Conservation (phyloP, 2,113 vertebrate species). For the Lepidothrix coronata region DNA sequence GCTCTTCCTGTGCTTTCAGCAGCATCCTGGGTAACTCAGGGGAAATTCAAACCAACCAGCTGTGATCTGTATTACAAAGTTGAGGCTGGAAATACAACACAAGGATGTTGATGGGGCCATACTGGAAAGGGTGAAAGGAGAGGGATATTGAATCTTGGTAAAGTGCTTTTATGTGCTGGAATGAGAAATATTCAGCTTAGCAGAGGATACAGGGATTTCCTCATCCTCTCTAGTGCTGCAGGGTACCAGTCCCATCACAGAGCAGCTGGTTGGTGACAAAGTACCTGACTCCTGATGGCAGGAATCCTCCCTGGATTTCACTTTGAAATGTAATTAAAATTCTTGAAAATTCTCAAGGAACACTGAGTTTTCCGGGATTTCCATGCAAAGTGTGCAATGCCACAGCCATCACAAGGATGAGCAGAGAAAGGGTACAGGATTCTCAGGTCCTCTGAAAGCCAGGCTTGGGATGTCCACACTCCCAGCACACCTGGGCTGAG, state of each 20-base stretch:
- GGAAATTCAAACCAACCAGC: conserved; percentile 58
- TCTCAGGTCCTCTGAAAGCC: background rate
- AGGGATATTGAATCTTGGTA: background rate
- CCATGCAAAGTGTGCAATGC: background rate
- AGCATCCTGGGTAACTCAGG: conserved; percentile 52
- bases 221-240: background rate
- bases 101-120: conserved; percentile 8
- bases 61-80: conserved; percentile 43
- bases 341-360: background rate
- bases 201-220: background rate
- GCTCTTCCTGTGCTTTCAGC: conserved; percentile 26
- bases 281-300: background rate
- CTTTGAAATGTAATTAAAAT: background rate
- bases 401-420: rapidly evolving
- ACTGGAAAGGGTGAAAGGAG: conserved; percentile 11
- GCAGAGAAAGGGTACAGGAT: rapidly evolving
- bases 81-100: conserved; percentile 22
- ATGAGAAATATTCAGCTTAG: background rate
- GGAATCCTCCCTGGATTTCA: background rate
- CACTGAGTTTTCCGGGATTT: background rate
- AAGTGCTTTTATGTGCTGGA: background rate
- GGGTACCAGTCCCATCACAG: background rate
- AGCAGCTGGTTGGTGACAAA: background rate
- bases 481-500: background rate
- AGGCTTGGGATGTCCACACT: background rate